Percentiles rank a stretch among this genome's conserved stretches.
Conservation (phyloP, 2,113 vertebrate genomes). For the Athene cunicularia region DNA sequence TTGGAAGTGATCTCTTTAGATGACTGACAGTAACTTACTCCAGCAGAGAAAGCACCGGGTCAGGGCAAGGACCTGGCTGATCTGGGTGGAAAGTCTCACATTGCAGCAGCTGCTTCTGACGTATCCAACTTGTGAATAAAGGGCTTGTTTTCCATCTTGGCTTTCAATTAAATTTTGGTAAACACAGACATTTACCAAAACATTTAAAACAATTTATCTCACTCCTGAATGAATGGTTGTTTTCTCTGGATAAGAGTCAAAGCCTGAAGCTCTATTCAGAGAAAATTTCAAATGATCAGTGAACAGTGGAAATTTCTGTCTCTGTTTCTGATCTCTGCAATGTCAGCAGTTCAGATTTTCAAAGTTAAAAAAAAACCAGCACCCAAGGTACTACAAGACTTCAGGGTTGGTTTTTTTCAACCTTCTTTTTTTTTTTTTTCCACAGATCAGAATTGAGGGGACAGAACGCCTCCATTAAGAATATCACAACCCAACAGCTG, state of each 20-base stretch:
- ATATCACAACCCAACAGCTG: not conserved
- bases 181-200: conserved; percentile 37
- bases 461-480: not conserved
- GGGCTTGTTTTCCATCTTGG: not conserved
- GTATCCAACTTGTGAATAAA: not conserved
- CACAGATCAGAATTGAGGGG: not conserved
- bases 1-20: not conserved
- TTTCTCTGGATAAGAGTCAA: conserved; percentile 20
- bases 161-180: conserved; percentile 37
- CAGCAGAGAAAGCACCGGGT: not conserved
- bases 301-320: conserved; percentile 30
- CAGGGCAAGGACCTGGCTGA: not conserved
- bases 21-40: not conserved
- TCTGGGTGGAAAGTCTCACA: not conserved
- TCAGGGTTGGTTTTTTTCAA: not conserved
- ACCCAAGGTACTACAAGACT: not conserved
- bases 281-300: not conserved
- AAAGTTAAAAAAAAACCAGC: not conserved
- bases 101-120: conserved; percentile 11
- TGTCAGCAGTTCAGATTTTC: conserved; percentile 19
- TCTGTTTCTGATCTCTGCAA: not conserved
- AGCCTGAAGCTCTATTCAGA: conserved; percentile 22
- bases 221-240: conserved; percentile 13
- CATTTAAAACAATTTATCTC: conserved; percentile 21
- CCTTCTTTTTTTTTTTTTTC: not conserved